Base-by-base conservation (phyloP, 2,113 vertebrate species). In the Hyla sarda region DNA sequence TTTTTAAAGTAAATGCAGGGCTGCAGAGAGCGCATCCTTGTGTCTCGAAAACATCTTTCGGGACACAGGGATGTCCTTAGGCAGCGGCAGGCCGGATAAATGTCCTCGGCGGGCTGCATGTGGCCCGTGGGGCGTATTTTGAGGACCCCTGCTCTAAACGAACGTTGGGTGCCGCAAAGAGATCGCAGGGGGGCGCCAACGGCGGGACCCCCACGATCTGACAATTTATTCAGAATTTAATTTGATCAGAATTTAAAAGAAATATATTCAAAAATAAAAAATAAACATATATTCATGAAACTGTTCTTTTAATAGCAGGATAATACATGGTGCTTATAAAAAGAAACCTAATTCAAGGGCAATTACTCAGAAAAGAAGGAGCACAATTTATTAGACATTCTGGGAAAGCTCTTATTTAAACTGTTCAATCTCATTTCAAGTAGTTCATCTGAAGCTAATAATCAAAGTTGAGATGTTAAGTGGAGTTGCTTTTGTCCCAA, bases 271-370 rank as follows among this genome's bases (percentile, higher is more conserved):
- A 25, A 11, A 65, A 30, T 2, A 7, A 45, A 45, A 17, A 1
- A 45, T n/a, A 45, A 23, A 73, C n/a, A 73, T 32, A 67, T 34
- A 32, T 67, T 67, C 28, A 17, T 32, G 12, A 23, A 73, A 45
- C 10, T n/a, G 10, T 73, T 73, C 37, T 73, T 45, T 73, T 45
- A 73, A 23, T 45, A 73, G 37, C 37, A 23, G 34, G 71, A 45
- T 11, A 73, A 73, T 73, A 73, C 32, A 2, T 72, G 16, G 37
- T 72, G 7, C 37, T 72, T 72, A 73, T 47, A 73, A 45, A 73
- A 67, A 67, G 28, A 67, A n/a, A 45, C 71, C 71, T 5, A 73
- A 13, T 73, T 73, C 19, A 73, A 73, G 19, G 71, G 21, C 71
- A 73, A 45, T 73, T 73, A 73, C 71, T 12, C 16, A n/a, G 34